phyloP scores from a whole-genome alignment of 2,888 invertebrate species.

The Archaeoteleia sp. region DNA sequence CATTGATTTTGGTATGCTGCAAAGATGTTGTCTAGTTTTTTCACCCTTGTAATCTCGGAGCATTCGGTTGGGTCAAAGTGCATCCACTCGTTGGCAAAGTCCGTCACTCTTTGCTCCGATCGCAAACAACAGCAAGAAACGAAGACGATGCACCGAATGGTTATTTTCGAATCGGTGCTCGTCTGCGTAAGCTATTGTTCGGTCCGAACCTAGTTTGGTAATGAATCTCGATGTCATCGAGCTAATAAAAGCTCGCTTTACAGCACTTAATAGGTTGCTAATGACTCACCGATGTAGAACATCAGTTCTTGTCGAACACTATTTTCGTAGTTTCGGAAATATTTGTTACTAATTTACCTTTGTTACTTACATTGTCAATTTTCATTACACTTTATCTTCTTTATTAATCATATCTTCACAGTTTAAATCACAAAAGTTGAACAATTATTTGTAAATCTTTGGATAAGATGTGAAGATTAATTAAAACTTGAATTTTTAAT shows the following conservation, averaged over 20 bases:
- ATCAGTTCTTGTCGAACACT: conserved; percentile 3
- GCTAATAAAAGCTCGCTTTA: conserved; percentile 64
- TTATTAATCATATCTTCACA: too few species aligned
- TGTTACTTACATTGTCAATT: too few species aligned
- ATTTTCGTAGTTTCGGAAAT: conserved; percentile 13
- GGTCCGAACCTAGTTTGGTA: conserved; percentile 67
- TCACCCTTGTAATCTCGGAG: too few species aligned
- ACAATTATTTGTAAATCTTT: too few species aligned
- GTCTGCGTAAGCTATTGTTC: conserved; percentile 65
- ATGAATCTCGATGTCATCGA: conserved; percentile 64
- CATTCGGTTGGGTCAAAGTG: conserved; percentile 33
- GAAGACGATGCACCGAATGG: conserved; percentile 53
- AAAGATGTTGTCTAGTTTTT: too few species aligned
- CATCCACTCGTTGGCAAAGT: conserved; percentile 50
- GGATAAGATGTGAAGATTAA: too few species aligned
- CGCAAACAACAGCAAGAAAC: conserved; percentile 50
- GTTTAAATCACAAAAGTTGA: too few species aligned
- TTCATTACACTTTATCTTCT: too few species aligned
- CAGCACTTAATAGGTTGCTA: conserved; percentile 55
- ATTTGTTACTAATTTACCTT: too few species aligned
- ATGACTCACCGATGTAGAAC: conserved; percentile 37
- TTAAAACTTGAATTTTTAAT: too few species aligned
- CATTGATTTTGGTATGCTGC: too few species aligned
- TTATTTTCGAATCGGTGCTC: conserved; percentile 58
- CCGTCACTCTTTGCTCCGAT: conserved; percentile 11